A percentile compares a stretch with the other conserved stretches of the same genome.
Conservation (phyloP, 1,140 invertebrate genomes). For the fruit fly (Drosophila melanogaster) region Release_6_plus_ISO1_MT NT_037436.4:12245501-12246000, state of each 20-base stretch:
- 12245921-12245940: conserved; percentile 2
- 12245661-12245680: conserved; percentile 77
- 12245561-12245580: conserved; percentile 42
- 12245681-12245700: not conserved
- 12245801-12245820: conserved; percentile 79
- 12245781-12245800: conserved; percentile 76
- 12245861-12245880: conserved; percentile 52
- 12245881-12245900: conserved; percentile 72
- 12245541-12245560: not conserved
- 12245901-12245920: conserved; percentile 22
- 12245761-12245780: conserved; percentile 45
- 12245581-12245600: conserved; percentile 58
- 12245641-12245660: conserved; percentile 43
- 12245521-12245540: conserved; percentile 29
- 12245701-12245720: too few species aligned
- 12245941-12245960: conserved; percentile 1
- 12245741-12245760: not conserved
- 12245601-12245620: conserved; percentile 81
- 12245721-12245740: too few species aligned
- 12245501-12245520: conserved; percentile 80
- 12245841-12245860: conserved; percentile 10
- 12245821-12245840: conserved; percentile 71
- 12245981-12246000: conserved; percentile 1
- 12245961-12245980: conserved; percentile 77
- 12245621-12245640: conserved; percentile 69